Conservation (phyloP, 2,797 vertebrate species). For the Ptychobarbus kaznakovi region DNA sequence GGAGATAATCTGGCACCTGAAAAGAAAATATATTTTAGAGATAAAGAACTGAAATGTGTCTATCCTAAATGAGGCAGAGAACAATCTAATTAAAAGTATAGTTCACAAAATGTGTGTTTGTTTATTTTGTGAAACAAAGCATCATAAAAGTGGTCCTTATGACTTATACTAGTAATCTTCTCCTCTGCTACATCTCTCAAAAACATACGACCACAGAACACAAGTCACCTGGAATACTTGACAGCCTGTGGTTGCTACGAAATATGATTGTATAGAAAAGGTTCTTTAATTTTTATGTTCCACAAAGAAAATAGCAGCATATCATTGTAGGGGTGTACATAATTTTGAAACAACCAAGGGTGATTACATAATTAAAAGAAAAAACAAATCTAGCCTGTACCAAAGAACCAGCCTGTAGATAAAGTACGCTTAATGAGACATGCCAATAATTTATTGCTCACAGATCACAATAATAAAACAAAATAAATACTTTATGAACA, state of each 20-base stretch:
- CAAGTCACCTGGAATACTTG: background rate
- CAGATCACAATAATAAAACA: background rate
- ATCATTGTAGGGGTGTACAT: background rate
- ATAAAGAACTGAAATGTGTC: background rate
- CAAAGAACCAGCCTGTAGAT: background rate
- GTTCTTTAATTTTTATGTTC: background rate
- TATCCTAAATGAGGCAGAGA: background rate
- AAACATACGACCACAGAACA: background rate
- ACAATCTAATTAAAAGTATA: background rate
- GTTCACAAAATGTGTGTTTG: background rate
- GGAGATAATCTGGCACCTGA: conserved; percentile 98
- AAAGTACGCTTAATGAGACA: background rate
- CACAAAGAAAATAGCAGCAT: background rate
- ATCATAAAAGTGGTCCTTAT: background rate
- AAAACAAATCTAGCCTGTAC: background rate
- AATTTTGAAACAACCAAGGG: background rate
- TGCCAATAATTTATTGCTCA: background rate
- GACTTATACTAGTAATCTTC: background rate
- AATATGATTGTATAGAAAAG: background rate
- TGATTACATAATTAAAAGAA: background rate
- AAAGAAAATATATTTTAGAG: conserved; percentile 43
- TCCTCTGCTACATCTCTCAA: background rate
- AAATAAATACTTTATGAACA: too few relatives aligned
- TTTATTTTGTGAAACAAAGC: background rate
- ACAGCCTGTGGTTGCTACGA: background rate